Percentiles rank a stretch among this genome's conserved stretches.
These are phyloP conservation scores for Xenopus tropicalis DNA, from an alignment of 2,113 vertebrate species.

Conservation along the genomic window DNA sequence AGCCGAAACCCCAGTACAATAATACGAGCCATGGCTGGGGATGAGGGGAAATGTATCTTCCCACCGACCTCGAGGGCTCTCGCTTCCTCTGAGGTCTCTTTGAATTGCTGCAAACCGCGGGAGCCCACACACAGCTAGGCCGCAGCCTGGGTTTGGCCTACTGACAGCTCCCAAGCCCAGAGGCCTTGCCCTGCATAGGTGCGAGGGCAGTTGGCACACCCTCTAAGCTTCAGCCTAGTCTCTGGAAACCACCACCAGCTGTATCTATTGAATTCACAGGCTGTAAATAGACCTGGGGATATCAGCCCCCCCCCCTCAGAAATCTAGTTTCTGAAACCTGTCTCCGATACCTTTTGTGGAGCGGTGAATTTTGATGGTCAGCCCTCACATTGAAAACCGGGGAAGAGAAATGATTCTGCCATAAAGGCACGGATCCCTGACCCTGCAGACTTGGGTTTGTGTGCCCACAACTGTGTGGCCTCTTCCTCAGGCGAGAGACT, in stretches of 20 bases:
- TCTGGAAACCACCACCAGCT: slow-evolving; percentile 30
- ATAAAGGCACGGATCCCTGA: too few species aligned
- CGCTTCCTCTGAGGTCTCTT: slow-evolving; percentile 44
- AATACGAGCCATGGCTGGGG: slow-evolving; percentile 33
- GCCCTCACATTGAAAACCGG: too few species aligned
- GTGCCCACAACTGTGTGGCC: too few species aligned
- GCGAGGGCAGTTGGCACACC: slow-evolving; percentile 21
- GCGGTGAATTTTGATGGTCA: too few species aligned
- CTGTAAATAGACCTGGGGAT: slow-evolving; percentile 23
- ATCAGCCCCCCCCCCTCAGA: slow-evolving; percentile 12
- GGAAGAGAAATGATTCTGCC: too few species aligned
- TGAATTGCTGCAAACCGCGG: slow-evolving; percentile 38
- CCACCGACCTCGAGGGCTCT: slow-evolving; percentile 27
- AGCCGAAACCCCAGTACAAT: slow-evolving; percentile 33
- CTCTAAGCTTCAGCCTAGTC: slow-evolving; percentile 19
- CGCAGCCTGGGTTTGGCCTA: slow-evolving; percentile 25
- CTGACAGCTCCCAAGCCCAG: slow-evolving; percentile 33
- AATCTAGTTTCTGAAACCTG: slow-evolving; percentile 20
- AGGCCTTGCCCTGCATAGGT: slow-evolving; percentile 1
- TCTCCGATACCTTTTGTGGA: not conserved
- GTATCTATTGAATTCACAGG: slow-evolving; percentile 21
- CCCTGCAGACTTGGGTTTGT: too few species aligned
- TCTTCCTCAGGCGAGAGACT: too few species aligned
- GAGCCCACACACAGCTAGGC: slow-evolving; percentile 40
- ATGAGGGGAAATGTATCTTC: slow-evolving; percentile 35